phyloP scores from a whole-genome alignment of 2,888 invertebrate species.

The Lasioglossum villosulum region DNA sequence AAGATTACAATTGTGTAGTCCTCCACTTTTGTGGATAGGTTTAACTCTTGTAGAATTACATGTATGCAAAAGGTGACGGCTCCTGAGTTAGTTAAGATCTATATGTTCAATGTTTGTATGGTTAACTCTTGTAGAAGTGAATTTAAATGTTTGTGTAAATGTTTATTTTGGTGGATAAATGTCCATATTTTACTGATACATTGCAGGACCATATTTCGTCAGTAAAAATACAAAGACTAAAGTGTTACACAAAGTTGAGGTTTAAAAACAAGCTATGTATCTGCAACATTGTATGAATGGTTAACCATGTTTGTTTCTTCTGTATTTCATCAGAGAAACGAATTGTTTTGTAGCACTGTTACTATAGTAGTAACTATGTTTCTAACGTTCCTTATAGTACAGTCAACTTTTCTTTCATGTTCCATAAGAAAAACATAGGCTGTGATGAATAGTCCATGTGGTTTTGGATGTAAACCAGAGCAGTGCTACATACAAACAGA shows the following conservation, averaged over 20 bases:
- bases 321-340: no score
- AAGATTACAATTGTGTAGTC: no score
- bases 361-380: background rate
- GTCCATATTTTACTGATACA: background rate
- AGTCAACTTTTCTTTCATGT: background rate
- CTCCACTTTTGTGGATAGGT: no score
- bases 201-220: background rate
- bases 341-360: no score
- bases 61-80: background rate
- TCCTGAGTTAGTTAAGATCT: background rate
- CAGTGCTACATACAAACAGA: background rate
- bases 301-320: background rate
- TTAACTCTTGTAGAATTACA: background rate
- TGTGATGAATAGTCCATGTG: background rate
- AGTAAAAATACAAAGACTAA: background rate
- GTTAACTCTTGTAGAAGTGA: background rate
- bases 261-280: background rate
- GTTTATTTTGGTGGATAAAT: background rate
- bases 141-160: background rate
- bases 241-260: background rate
- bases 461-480: background rate
- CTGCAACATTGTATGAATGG: background rate
- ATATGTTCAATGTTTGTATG: background rate
- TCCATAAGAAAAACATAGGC: background rate
- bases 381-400: background rate